These are phyloP conservation scores for Anser brachyrhynchus DNA, from an alignment of 2,113 vertebrate genomes.

Conservation along the genomic window DNA sequence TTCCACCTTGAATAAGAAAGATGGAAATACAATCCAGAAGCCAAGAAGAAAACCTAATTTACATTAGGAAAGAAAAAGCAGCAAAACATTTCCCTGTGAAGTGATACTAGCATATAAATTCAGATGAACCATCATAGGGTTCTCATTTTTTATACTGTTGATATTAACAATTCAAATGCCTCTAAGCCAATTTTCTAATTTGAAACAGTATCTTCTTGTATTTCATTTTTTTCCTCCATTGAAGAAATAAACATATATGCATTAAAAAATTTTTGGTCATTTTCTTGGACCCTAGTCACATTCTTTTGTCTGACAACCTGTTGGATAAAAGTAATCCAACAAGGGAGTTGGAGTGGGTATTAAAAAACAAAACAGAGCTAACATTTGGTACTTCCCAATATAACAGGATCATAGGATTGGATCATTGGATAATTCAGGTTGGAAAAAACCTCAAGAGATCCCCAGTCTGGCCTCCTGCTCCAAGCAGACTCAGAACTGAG, in stretches of 20 bases:
- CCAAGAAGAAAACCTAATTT: neutral
- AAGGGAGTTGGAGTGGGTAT: neutral
- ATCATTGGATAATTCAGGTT: neutral
- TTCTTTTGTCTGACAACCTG: neutral
- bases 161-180: neutral
- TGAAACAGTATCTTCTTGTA: neutral
- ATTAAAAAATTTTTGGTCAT: neutral
- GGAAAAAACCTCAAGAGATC: neutral
- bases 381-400: neutral
- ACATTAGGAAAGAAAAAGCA: neutral
- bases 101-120: neutral
- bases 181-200: neutral
- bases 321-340: neutral
- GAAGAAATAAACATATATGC: neutral
- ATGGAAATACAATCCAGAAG: neutral
- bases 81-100: neutral
- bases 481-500: neutral
- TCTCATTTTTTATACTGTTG: neutral
- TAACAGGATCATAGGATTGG: neutral
- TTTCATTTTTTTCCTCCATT: neutral
- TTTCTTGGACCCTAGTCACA: neutral
- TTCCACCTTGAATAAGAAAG: neutral
- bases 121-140: neutral
- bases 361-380: neutral
- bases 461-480: neutral